A percentile compares a stretch with the other conserved stretches of the same genome.
Conservation (phyloP, 2,113 vertebrate genomes). For the Brienomyrus longianalis region DNA sequence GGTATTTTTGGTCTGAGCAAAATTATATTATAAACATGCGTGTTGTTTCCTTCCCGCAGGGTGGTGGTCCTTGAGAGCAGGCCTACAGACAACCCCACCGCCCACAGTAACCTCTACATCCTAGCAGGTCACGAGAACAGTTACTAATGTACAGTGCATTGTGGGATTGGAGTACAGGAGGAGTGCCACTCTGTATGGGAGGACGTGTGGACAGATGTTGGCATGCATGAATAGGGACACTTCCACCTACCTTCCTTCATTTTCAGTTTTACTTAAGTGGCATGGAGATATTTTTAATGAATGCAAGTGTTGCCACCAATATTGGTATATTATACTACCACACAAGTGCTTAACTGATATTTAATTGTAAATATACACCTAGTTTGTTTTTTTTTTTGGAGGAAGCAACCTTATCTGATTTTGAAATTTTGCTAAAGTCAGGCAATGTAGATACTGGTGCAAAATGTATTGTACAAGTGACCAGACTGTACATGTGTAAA, state of each 20-base stretch:
- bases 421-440: conserved; percentile 62
- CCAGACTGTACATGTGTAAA: conserved; percentile 76
- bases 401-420: conserved; percentile 53
- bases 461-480: conserved; percentile 65
- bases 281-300: conserved; percentile 23
- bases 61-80: conserved; percentile 96
- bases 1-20: not conserved
- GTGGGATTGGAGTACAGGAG: conserved; percentile 4
- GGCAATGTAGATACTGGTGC: conserved; percentile 77
- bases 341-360: conserved; percentile 83
- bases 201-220: conserved; percentile 34
- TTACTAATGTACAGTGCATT: conserved; percentile 70
- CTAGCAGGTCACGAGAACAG: conserved; percentile 98
- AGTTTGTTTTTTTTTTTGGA: conserved; percentile 61
- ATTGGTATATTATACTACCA: conserved; percentile 61
- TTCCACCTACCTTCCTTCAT: conserved; percentile 37
- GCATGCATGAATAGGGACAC: conserved; percentile 34
- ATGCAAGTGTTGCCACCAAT: conserved; percentile 62
- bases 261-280: conserved; percentile 73
- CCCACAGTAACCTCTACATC: conserved; percentile 97
- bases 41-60: conserved; percentile 53
- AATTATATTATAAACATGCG: not conserved
- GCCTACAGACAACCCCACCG: conserved; percentile 93
- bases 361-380: conserved; percentile 91
- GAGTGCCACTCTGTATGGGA: conserved; percentile 41